Conservation (phyloP, 2,888 invertebrate species). For the Nephrotoma guestfalica region DNA sequence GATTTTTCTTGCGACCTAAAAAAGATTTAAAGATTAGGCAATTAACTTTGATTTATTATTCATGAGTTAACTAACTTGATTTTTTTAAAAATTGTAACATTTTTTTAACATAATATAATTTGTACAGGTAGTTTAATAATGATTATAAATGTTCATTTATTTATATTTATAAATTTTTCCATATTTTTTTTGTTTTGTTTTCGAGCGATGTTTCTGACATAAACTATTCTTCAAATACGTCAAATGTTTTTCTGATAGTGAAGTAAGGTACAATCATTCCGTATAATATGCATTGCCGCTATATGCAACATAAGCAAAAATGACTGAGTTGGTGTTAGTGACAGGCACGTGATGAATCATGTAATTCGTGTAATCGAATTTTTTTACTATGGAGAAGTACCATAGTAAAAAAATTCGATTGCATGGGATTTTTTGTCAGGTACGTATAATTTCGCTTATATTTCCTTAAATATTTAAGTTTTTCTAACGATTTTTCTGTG, state of each 20-base stretch:
- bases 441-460: too few relatives aligned
- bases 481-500: too few relatives aligned
- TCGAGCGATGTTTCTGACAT: not conserved
- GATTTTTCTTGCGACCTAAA: conserved; percentile 7
- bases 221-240: not conserved
- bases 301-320: too few relatives aligned
- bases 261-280: not conserved
- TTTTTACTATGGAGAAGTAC: too few relatives aligned
- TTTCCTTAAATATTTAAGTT: too few relatives aligned
- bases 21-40: conserved; percentile 1
- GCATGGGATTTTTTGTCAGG: too few relatives aligned
- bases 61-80: conserved; percentile 7
- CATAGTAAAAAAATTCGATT: too few relatives aligned
- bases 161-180: not conserved
- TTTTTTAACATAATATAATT: not conserved
- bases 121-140: not conserved
- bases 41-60: not conserved
- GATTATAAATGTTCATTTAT: not conserved
- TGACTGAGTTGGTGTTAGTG: too few relatives aligned
- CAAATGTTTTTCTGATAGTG: not conserved
- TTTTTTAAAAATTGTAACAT: conserved; percentile 13
- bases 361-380: too few relatives aligned
- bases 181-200: not conserved
- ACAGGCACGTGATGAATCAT: too few relatives aligned
- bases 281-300: too few relatives aligned